These are phyloP conservation scores for Leptinotarsa defecta DNA, from an alignment of 1,140 invertebrate species.

Conservation along the genomic window DNA sequence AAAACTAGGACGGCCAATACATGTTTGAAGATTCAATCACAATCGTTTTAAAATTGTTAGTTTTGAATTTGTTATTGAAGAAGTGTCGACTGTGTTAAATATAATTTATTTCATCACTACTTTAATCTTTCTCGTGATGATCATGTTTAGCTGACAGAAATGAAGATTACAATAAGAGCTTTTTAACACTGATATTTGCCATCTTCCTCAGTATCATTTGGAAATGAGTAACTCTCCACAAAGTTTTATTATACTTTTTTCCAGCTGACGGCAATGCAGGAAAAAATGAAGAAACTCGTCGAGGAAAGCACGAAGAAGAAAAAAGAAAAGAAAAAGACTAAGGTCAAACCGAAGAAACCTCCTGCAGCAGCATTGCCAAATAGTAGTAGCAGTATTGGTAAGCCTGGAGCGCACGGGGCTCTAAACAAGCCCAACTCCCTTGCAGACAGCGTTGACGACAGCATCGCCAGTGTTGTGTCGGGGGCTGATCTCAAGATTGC, in stretches of 20 bases:
- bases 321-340: conserved; percentile 72
- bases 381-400: conserved; percentile 56
- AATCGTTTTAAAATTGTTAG: no score
- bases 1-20: no score
- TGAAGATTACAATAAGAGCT: conserved; percentile 24
- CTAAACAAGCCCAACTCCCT: conserved; percentile 59
- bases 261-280: conserved; percentile 83
- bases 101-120: no score
- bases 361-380: conserved; percentile 41
- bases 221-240: no score
- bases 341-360: conserved; percentile 40
- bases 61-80: no score
- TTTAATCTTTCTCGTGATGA: conserved; percentile 9
- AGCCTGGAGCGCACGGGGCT: conserved; percentile 60
- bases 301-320: conserved; percentile 82
- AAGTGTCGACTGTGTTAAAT: no score
- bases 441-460: conserved; percentile 63
- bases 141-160: conserved; percentile 9
- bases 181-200: conserved; percentile 28
- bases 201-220: no score
- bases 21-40: no score
- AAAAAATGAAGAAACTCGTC: conserved; percentile 87
- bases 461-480: conserved; percentile 61
- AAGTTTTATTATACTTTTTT: conserved; percentile 37
- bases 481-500: conserved; percentile 62